Base-by-base conservation (phyloP, 2,113 vertebrate species). In the Ceyx margarethae region DNA sequence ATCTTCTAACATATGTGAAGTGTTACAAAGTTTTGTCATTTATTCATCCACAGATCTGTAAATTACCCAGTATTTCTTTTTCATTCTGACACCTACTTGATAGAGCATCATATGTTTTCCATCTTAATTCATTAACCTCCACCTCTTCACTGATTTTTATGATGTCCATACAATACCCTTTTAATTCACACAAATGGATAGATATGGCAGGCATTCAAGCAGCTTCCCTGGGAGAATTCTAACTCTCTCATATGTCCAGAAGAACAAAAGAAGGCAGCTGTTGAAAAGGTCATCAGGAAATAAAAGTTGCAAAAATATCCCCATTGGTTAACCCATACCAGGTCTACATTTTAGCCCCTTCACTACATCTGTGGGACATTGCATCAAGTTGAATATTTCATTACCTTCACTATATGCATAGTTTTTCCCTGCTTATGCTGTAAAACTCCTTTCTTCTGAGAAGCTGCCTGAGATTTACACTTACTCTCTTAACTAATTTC, bases 241-340 rank as follows among this genome's bases (percentile, higher is more conserved):
- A 48, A 79, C 64, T 85, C 85, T 94, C 51, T 91, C 65, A 66
- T 62, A 88, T 37, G 76, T 80, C 91, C 93, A 94, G 61, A 85
- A 93, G 72, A 95, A 94, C 85, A 95, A 95, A 95, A 89, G 85
- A 81, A 95, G 85, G 87, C 94, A 95, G 94, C 93, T 96, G 93
- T 74, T 95, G 91, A 92, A 95, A 96, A 96, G 94, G 93, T 94
- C 94, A 95, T 64, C 67, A 85, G 79, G 72, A 96, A 96, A 95
- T 13, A 89, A 25, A 82, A 91, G 72, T 85, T 84, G 57, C 48
- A 85, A 78, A 95, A 95, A 95, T 28, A 93, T 43, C 26, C 68
- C 85, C 76, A 71, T 29, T 5, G 2, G 78, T 96, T 93, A 95
- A 93, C 76, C 76, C 82, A 16, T 68, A 78, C 48, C 7, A 71